Evolutionary conservation across 1,140 invertebrate genomes (phyloP).

Genomic region (Atta texana): DNA sequence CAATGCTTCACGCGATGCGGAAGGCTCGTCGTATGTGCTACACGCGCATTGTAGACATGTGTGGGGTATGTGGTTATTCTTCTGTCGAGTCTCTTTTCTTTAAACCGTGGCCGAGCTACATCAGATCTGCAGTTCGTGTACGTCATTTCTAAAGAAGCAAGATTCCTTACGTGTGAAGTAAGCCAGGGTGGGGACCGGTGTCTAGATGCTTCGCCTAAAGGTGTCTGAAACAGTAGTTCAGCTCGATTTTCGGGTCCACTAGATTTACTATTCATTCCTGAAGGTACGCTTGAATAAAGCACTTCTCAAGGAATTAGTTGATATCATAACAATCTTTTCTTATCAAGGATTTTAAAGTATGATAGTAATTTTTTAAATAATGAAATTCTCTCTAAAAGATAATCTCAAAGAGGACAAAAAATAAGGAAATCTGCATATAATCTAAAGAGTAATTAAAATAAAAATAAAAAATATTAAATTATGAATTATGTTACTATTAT

Average conservation of each 20-base stretch:
- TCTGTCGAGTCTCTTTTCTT: conserved; percentile 21
- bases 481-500: no score
- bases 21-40: conserved; percentile 59
- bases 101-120: background rate
- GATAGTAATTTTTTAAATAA: background rate
- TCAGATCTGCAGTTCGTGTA: background rate
- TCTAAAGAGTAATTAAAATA: background rate
- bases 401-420: background rate
- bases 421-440: background rate
- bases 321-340: background rate
- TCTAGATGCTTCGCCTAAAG: background rate
- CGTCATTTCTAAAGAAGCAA: conserved; percentile 18
- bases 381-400: background rate
- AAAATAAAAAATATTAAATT: background rate
- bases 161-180: conserved; percentile 25
- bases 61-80: background rate
- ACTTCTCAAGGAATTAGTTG: background rate
- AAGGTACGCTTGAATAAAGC: background rate
- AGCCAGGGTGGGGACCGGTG: conserved; percentile 15
- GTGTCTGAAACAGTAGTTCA: conserved; percentile 6
- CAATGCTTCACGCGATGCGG: conserved; percentile 71
- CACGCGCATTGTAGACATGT: background rate
- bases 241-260: conserved; percentile 13
- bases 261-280: background rate
- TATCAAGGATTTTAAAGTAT: background rate